Evolutionary conservation across 2,113 vertebrate genomes (phyloP).

Genomic region (Dasyurus viverrinus): DNA sequence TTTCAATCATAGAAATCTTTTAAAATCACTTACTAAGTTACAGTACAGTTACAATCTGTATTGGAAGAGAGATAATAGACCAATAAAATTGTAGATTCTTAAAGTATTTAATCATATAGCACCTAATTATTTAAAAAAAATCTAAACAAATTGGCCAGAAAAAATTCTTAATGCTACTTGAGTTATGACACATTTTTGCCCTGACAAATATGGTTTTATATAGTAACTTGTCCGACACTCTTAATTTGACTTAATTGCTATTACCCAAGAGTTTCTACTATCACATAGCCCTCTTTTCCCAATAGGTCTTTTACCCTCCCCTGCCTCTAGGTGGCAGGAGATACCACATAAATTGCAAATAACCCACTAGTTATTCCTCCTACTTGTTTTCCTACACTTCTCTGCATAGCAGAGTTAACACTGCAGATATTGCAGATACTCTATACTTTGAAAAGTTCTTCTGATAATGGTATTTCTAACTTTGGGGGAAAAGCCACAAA

Average conservation of each 20-base stretch:
- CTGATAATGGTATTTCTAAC: conserved; percentile 9
- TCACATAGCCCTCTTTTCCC: not conserved
- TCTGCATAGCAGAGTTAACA: not conserved
- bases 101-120: not conserved
- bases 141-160: not conserved
- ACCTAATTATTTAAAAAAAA: conserved; percentile 33
- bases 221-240: conserved; percentile 26
- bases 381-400: not conserved
- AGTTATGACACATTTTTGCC: conserved; percentile 5
- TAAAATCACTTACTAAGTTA: not conserved
- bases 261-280: not conserved
- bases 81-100: not conserved
- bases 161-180: conserved; percentile 14
- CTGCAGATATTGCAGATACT: conserved; percentile 9
- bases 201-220: not conserved
- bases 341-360: not conserved
- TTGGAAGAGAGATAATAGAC: not conserved
- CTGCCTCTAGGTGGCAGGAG: not conserved
- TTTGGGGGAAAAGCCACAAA: not conserved
- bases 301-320: not conserved
- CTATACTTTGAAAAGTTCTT: conserved; percentile 16
- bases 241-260: conserved; percentile 19
- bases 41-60: not conserved
- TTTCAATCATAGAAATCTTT: not conserved
- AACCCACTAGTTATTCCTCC: not conserved